Percentiles rank a stretch among this genome's conserved stretches.
Evolutionary conservation across 2,113 vertebrate genomes (phyloP).

Genomic region (Sebastes fasciatus): DNA sequence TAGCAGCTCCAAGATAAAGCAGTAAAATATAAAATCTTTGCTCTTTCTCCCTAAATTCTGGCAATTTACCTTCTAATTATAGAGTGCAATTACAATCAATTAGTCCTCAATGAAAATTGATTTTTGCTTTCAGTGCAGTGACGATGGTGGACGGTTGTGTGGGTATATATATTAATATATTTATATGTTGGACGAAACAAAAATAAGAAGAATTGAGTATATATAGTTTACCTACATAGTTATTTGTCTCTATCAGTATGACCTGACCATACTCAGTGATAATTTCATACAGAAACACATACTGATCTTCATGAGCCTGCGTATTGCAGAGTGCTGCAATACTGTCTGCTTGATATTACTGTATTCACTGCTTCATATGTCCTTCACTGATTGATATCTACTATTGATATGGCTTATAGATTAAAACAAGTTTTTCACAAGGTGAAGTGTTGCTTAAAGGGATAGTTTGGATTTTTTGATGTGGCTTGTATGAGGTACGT

Average conservation of each 20-base stretch:
- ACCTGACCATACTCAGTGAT: background rate
- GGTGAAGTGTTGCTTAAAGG: background rate
- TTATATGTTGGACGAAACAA: constrained; percentile 1
- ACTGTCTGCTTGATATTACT: background rate
- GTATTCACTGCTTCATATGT: background rate
- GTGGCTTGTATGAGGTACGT: no score
- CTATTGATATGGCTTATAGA: background rate
- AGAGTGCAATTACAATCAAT: constrained; percentile 71
- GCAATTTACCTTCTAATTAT: constrained; percentile 67
- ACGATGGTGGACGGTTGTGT: constrained; percentile 10
- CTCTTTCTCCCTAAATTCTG: constrained; percentile 39
- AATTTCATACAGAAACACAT: background rate
- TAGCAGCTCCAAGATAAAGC: constrained; percentile 9
- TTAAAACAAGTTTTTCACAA: background rate
- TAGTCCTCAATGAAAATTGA: constrained; percentile 66
- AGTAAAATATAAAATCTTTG: constrained; percentile 31
- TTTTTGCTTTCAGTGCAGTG: constrained; percentile 59
- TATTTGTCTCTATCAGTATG: background rate
- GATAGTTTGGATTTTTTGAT: background rate
- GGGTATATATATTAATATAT: background rate
- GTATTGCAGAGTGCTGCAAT: background rate
- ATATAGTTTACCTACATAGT: background rate
- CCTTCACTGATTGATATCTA: background rate
- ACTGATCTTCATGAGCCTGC: background rate
- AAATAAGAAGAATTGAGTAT: constrained; percentile 1